Percentiles rank a stretch among this genome's conserved stretches.
Conservation (phyloP, 2,888 invertebrate genomes). For the Ptychoptera albimana region DNA sequence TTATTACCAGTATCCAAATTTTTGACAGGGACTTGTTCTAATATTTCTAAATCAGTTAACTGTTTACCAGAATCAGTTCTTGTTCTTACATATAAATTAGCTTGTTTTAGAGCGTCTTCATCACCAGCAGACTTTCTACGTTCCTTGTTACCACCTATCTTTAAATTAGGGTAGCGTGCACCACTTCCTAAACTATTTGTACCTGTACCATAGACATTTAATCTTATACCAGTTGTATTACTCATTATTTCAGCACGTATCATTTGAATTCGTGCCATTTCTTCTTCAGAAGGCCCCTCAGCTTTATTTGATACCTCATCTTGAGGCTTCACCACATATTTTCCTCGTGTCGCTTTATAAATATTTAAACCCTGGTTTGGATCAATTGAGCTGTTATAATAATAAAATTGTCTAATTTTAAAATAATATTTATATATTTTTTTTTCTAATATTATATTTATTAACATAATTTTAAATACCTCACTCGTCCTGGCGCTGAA, state of each 20-base stretch:
- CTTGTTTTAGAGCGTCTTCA: conserved; percentile 51
- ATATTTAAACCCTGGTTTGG: conserved; percentile 30
- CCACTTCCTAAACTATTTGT: conserved; percentile 35
- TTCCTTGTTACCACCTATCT: conserved; percentile 30
- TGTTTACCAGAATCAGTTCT: conserved; percentile 76
- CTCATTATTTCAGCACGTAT: conserved; percentile 35
- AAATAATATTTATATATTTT: conserved; percentile 3
- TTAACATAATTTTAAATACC: conserved; percentile 17
- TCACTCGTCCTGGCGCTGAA: conserved; percentile 30
- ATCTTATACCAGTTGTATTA: conserved; percentile 16
- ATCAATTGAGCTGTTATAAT: conserved; percentile 25
- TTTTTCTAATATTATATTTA: conserved; percentile 5
- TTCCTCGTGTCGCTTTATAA: conserved; percentile 36
- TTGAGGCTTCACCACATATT: conserved; percentile 42
- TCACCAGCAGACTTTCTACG: conserved; percentile 73
- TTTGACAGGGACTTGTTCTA: conserved; percentile 76
- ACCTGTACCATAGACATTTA: conserved; percentile 28
- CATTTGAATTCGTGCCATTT: conserved; percentile 40
- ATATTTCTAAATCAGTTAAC: conserved; percentile 80
- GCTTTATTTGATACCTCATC: conserved; percentile 53
- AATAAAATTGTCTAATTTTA: not conserved
- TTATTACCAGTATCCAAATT: conserved; percentile 54
- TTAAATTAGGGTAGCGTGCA: conserved; percentile 22
- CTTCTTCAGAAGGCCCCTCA: conserved; percentile 41
- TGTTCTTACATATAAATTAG: conserved; percentile 59